These are phyloP conservation scores for Pyrrhia umbra DNA, from an alignment of 2,888 invertebrate species.

Conservation along the genomic window DNA sequence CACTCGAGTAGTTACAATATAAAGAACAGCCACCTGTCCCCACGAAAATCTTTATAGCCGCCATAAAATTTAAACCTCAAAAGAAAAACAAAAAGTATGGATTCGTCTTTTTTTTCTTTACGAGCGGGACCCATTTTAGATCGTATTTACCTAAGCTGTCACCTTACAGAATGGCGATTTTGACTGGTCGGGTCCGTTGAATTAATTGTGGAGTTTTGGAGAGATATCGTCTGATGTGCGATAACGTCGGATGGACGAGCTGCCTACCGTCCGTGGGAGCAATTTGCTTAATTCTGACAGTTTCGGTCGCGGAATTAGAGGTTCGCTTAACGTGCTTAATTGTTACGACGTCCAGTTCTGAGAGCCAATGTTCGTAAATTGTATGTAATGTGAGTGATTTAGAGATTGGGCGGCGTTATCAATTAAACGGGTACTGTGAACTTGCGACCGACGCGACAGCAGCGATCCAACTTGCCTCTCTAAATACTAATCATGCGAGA, in stretches of 20 bases:
- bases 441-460: conserved; percentile 4
- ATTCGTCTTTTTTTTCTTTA: conserved; percentile 83
- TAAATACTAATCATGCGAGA: conserved; percentile 1
- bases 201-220: conserved; percentile 87
- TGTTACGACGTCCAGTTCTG: conserved; percentile 73
- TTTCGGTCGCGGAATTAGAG: conserved; percentile 72
- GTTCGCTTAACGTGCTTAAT: conserved; percentile 75
- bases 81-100: conserved; percentile 85
- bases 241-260: conserved; percentile 78
- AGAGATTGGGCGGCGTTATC: conserved; percentile 36
- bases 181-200: conserved; percentile 85
- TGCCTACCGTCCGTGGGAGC: conserved; percentile 78
- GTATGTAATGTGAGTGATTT: conserved; percentile 57
- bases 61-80: conserved; percentile 90
- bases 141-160: conserved; percentile 90
- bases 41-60: conserved; percentile 89
- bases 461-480: not conserved
- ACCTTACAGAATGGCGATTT: conserved; percentile 89
- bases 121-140: conserved; percentile 86
- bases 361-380: conserved; percentile 66
- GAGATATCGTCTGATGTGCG: conserved; percentile 86
- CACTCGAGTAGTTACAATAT: conserved; percentile 84
- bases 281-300: conserved; percentile 84
- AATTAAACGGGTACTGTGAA: conserved; percentile 43
- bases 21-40: conserved; percentile 90